These are phyloP conservation scores for Steinernema feltiae DNA, from an alignment of 1,140 invertebrate species.

Conservation along the genomic window DNA sequence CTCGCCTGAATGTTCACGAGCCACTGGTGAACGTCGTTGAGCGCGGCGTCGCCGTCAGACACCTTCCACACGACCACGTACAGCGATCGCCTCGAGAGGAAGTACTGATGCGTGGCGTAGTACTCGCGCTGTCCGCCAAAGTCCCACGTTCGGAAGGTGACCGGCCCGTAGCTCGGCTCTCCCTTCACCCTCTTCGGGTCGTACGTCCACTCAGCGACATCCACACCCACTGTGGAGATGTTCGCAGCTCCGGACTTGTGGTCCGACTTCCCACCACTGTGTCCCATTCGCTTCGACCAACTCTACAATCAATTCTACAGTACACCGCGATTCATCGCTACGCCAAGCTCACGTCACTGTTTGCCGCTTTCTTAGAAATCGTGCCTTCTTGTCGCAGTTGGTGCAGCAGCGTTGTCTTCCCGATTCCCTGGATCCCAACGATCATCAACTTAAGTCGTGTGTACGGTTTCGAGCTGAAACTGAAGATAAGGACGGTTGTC, in stretches of 20 bases:
- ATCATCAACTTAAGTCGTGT: slow-evolving; percentile 95
- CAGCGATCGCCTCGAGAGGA: slow-evolving; percentile 85
- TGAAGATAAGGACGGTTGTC: no score
- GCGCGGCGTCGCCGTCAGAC: slow-evolving; percentile 80
- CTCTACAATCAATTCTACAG: slow-evolving; percentile 62
- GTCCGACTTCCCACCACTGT: slow-evolving; percentile 68
- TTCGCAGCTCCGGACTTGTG: slow-evolving; percentile 66
- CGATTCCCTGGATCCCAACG: slow-evolving; percentile 84
- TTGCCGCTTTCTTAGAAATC: slow-evolving; percentile 69
- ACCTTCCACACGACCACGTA: slow-evolving; percentile 93
- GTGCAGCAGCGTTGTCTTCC: slow-evolving; percentile 85
- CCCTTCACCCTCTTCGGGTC: slow-evolving; percentile 70
- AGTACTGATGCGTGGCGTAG: slow-evolving; percentile 96
- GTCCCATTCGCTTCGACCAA: slow-evolving; percentile 88
- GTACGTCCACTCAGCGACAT: slow-evolving; percentile 88
- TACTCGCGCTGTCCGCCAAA: slow-evolving; percentile 93
- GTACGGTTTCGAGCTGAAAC: slow-evolving; percentile 84
- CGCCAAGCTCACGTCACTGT: slow-evolving; percentile 68
- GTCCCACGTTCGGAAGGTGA: slow-evolving; percentile 97
- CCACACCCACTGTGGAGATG: slow-evolving; percentile 90
- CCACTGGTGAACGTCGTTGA: slow-evolving; percentile 86
- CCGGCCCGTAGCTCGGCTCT: slow-evolving; percentile 72
- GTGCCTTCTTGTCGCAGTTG: slow-evolving; percentile 78
- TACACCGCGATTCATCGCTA: slow-evolving; percentile 39
- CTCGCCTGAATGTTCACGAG: slow-evolving; percentile 86